These are phyloP conservation scores for Euura lappo DNA, from an alignment of 1,140 invertebrate species.

Conservation along the genomic window DNA sequence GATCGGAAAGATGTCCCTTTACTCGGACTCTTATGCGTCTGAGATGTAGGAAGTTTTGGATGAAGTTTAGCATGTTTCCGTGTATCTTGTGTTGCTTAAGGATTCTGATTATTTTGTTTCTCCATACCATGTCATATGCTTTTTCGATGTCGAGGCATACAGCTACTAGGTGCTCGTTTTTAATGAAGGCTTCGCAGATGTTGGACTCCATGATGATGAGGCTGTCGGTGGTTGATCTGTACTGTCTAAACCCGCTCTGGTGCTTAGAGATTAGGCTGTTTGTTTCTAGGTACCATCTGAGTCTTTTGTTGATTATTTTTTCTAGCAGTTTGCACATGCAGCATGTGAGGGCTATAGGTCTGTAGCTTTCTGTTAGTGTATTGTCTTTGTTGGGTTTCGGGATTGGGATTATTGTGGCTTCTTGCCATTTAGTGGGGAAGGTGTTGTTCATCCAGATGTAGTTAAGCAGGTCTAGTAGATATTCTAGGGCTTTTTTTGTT, in stretches of 20 bases:
- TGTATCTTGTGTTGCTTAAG: slow-evolving; percentile 13
- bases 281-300: slow-evolving; percentile 22
- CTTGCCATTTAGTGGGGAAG: slow-evolving; percentile 44
- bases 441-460: slow-evolving; percentile 23
- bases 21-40: slow-evolving; percentile 21
- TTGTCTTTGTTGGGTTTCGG: slow-evolving; percentile 44
- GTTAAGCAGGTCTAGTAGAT: slow-evolving; percentile 37
- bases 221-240: slow-evolving; percentile 30
- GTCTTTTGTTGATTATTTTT: slow-evolving; percentile 32
- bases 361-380: slow-evolving; percentile 26
- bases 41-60: slow-evolving; percentile 21
- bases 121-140: slow-evolving; percentile 34
- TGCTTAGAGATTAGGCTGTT: slow-evolving; percentile 24
- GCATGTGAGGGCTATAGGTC: slow-evolving; percentile 42
- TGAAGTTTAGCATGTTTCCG: slow-evolving; percentile 20
- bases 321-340: slow-evolving; percentile 41
- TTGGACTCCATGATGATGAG: slow-evolving; percentile 24
- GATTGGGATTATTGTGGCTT: slow-evolving; percentile 47
- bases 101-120: slow-evolving; percentile 19
- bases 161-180: slow-evolving; percentile 27
- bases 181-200: slow-evolving; percentile 31
- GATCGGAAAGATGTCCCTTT: slow-evolving; percentile 8
- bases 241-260: slow-evolving; percentile 30
- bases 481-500: slow-evolving; percentile 22
- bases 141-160: slow-evolving; percentile 39